Base-by-base conservation (phyloP, 2,113 vertebrate species). In the Gallinago paraguaiae region DNA sequence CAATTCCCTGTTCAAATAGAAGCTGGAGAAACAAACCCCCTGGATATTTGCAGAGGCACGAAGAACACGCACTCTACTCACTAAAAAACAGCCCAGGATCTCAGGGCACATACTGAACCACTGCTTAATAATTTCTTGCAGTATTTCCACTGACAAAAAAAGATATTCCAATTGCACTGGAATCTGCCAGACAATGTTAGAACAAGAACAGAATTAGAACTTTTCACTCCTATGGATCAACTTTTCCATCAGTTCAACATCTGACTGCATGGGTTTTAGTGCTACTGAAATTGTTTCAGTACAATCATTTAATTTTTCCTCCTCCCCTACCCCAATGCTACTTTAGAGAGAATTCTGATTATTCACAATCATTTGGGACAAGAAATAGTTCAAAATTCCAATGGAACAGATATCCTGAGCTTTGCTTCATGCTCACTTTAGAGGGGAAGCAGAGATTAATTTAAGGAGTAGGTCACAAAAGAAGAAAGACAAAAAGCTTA, bases 261-360 rank as follows among this genome's bases (percentile, higher is more conserved):
- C 79, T 6, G 31, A 17, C 17, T 70, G 41, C 6, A 51, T 19
- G 24, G 6, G 54, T 70, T 84, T 43, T 27, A 70, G 37, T 35
- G 17, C n/a, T 37, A 59, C 39, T 13, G 24, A 67, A 94, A 92
- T 7, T 17, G 17, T 35, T 88, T 69, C 31, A 43, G 30, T 25
- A 43, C 31, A 61, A 33, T 53, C 2, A 77, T 48, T 64, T 31
- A 31, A 3, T 51, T 90, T 51, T 41, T 39, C 27, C 43, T 18
- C 60, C 0, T 1, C 4, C 11, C 4, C 8, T 5, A 4, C 13
- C 5, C 3, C 19, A 13, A 4, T 17, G 27, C 17, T 39, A 8
- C 27, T 67, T 67, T 11, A 45, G 11, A 65, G 61, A 63, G 25
- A 75, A 82, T 54, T 46, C 18, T 50, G 18, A 56, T 41, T 43